A percentile compares a stretch with the other conserved stretches of the same genome.
Evolutionary conservation across 2,888 invertebrate species (phyloP).

Genomic region (Hofmannophila pseudospretella): DNA sequence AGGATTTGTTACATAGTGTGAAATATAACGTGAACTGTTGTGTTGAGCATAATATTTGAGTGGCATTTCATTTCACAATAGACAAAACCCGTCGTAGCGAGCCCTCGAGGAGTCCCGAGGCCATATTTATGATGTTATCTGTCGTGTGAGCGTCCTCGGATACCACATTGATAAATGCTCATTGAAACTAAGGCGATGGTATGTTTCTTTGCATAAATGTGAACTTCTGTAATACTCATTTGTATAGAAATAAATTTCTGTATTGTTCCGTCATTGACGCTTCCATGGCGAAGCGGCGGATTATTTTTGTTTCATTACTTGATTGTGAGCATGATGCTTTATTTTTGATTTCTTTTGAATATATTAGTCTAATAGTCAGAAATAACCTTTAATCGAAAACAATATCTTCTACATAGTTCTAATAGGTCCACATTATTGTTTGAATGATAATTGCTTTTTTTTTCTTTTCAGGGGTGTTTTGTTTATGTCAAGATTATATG

Average conservation of each 20-base stretch:
- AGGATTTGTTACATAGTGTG: constrained; percentile 45
- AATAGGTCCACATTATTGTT: constrained; percentile 19
- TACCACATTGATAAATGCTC: constrained; percentile 67
- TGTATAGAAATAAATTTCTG: constrained; percentile 33
- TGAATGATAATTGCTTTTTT: constrained; percentile 32
- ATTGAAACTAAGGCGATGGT: constrained; percentile 66
- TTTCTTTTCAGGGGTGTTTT: constrained; percentile 65
- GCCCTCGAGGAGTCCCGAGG: constrained; percentile 72
- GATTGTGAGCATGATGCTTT: constrained; percentile 14
- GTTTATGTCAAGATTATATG: constrained; percentile 44
- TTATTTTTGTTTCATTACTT: constrained; percentile 47
- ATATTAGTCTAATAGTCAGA: constrained; percentile 7
- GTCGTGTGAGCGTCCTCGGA: constrained; percentile 72
- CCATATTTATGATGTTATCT: constrained; percentile 83
- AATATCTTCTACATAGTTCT: constrained; percentile 18
- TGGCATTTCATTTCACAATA: constrained; percentile 70
- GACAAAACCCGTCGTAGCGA: constrained; percentile 76
- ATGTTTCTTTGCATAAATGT: constrained; percentile 43
- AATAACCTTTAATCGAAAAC: constrained; percentile 6
- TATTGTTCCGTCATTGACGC: constrained; percentile 68
- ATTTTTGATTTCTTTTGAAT: not conserved
- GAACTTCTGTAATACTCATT: constrained; percentile 23
- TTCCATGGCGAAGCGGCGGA: constrained; percentile 62
- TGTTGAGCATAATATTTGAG: constrained; percentile 43
- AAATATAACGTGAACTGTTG: constrained; percentile 47